Percentiles rank a stretch among this genome's conserved stretches.
Evolutionary conservation across 2,888 invertebrate genomes (phyloP).

Genomic region (Leptura quadrifasciata): DNA sequence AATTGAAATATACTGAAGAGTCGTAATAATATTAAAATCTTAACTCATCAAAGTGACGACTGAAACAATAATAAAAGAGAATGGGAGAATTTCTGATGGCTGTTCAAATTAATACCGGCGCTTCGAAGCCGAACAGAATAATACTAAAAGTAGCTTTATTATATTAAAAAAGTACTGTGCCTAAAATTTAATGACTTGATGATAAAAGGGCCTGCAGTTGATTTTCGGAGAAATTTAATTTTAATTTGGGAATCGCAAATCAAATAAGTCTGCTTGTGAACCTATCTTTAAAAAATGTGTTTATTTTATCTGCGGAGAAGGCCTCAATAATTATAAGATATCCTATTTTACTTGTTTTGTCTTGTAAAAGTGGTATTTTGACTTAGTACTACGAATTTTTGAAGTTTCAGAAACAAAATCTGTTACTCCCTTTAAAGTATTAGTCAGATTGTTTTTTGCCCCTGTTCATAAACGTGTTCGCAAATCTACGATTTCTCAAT

Average conservation of each 20-base stretch:
- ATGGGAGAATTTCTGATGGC: neutral
- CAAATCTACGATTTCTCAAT: too few species aligned
- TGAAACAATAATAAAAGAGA: constrained; percentile 25
- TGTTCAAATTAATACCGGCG: neutral
- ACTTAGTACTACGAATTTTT: too few species aligned
- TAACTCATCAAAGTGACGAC: constrained; percentile 8
- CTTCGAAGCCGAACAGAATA: constrained; percentile 9
- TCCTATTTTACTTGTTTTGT: too few species aligned
- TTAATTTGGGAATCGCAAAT: constrained; percentile 12
- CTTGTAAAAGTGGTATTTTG: too few species aligned
- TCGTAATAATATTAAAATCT: constrained; percentile 6
- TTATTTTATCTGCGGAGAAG: too few species aligned
- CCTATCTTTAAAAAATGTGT: neutral
- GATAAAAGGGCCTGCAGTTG: neutral
- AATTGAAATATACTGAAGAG: neutral
- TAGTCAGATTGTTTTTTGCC: too few species aligned
- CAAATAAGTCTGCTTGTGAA: constrained; percentile 2
- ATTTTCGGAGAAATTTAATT: constrained; percentile 1
- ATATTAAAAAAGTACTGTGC: constrained; percentile 22
- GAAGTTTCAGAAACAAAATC: too few species aligned
- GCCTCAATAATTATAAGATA: too few species aligned
- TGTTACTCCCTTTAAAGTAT: too few species aligned
- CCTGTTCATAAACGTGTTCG: too few species aligned
- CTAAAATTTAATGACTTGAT: constrained; percentile 18
- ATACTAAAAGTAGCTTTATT: constrained; percentile 20